These are phyloP conservation scores for Saccostrea cuccullata DNA, from an alignment of 1,140 invertebrate genomes.

Conservation along the genomic window DNA sequence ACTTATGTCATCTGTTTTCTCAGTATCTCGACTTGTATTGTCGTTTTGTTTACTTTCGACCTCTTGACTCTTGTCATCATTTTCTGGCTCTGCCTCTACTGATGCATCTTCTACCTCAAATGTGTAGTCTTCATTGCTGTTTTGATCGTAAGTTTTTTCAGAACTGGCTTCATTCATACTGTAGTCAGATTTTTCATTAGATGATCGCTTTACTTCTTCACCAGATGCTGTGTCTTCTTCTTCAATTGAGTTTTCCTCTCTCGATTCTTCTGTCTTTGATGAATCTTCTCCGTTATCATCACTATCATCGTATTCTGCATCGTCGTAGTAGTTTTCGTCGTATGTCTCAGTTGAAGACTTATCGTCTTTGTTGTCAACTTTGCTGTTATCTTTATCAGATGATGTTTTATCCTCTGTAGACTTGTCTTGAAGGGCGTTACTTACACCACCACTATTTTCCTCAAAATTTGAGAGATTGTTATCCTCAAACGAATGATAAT, in stretches of 20 bases:
- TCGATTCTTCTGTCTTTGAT: not conserved
- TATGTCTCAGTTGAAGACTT: not conserved
- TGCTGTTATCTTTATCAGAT: slow-evolving; percentile 30
- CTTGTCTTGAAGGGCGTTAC: not conserved
- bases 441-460: not conserved
- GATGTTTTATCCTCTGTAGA: not conserved
- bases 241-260: not conserved
- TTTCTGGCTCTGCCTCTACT: slow-evolving; percentile 13
- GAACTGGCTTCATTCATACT: not conserved
- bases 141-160: not conserved
- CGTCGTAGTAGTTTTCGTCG: not conserved
- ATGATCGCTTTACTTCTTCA: not conserved
- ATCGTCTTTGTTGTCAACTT: not conserved
- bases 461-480: not conserved
- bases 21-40: not conserved
- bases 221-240: not conserved
- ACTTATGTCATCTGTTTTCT: not conserved
- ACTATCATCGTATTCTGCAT: not conserved
- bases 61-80: not conserved
- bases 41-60: not conserved
- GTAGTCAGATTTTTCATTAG: not conserved
- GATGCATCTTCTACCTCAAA: not conserved
- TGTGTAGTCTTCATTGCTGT: not conserved
- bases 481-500: not conserved
- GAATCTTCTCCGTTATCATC: slow-evolving; percentile 24